Base-by-base conservation (phyloP, 2,888 invertebrate genomes). In the Drosophila seclusa region DNA sequence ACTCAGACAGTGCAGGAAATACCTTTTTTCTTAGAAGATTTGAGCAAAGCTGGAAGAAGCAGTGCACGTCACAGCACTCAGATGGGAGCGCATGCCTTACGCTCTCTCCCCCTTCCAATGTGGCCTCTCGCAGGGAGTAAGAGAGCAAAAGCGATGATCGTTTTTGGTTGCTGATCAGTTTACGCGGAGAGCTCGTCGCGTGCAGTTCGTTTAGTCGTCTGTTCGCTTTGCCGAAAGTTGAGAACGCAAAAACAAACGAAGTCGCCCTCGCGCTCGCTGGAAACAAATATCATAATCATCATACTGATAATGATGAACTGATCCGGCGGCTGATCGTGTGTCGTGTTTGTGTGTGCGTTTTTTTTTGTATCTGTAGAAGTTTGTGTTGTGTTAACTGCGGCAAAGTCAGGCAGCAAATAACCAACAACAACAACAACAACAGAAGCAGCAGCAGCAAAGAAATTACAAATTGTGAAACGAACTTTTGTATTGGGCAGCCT, bases 311-410 rank as follows among this genome's bases (percentile, higher is more conserved):
- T 76, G 75, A 86, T 83, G 81, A 79, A 70, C 83, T 77, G 82
- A 83, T 78, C 78, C 70, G 64, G 78, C 78, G 74, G 81, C 81
- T 81, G 81, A 83, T 68, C 81, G 80, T 75, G 80, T 78, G 66
- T 38, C 18, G 70, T 64, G 53, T 55, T 70, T 64, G 53, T 55
- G 62, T 55, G 34, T 48, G 49, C 49, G 45, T 45, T 53, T 57
- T 50, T 64, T 52, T 76, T 18, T 59, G 53, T 73, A 24, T 50
- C 29, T 42, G 40, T 31, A 13, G 10, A 53, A 53, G 36, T 65
- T 59, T 75, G 27, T 59, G 57, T 73, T 68, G 57, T 76, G 66
- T 82, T 75, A 78, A 78, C 80, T 80, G 83, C 82, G 83, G 82
- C 80, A 68, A 80, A 70, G 70, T 69, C 69, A 70, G 27, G 45